Percentiles rank a stretch among this genome's conserved stretches.
These are phyloP conservation scores for Excalfactoria chinensis DNA, from an alignment of 2,113 vertebrate species.

Conservation along the genomic window DNA sequence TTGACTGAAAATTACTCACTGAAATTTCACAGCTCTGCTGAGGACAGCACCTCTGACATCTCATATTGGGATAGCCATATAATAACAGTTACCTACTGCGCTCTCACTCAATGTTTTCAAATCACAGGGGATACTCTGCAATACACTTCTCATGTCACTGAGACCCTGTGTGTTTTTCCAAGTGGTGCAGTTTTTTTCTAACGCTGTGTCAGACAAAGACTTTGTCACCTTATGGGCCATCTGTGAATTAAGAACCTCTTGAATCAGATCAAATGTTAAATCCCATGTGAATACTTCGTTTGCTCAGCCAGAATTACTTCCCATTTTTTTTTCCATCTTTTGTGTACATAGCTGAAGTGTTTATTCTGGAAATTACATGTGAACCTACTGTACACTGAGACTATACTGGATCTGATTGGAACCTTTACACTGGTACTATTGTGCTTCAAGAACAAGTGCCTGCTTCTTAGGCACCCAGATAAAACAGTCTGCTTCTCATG, in stretches of 20 bases:
- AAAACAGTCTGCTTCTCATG: constrained; percentile 51
- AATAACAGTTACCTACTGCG: not conserved
- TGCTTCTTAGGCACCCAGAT: constrained; percentile 50
- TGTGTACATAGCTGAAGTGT: constrained; percentile 61
- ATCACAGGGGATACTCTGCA: constrained; percentile 16
- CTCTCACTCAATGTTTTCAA: constrained; percentile 32
- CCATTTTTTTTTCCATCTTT: constrained; percentile 59
- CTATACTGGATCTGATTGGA: constrained; percentile 45
- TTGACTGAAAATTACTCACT: not conserved
- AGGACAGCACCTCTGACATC: constrained; percentile 12
- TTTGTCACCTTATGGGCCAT: constrained; percentile 43
- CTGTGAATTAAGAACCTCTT: constrained; percentile 58
- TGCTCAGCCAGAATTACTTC: constrained; percentile 56
- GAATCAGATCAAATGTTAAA: constrained; percentile 62
- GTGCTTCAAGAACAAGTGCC: constrained; percentile 51
- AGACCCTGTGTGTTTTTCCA: constrained; percentile 51
- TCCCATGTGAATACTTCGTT: constrained; percentile 38
- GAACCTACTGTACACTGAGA: constrained; percentile 25
- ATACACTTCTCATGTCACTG: constrained; percentile 24
- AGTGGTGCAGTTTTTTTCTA: constrained; percentile 26
- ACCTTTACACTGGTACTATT: constrained; percentile 58
- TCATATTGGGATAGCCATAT: not conserved
- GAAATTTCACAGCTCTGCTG: not conserved
- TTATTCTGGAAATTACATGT: constrained; percentile 66
- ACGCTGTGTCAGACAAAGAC: constrained; percentile 42